Evolutionary conservation across 2,888 invertebrate species (phyloP), one percentile per base, ranked within the genome.

Genomic region (Teinopalpus imperialis): DNA sequence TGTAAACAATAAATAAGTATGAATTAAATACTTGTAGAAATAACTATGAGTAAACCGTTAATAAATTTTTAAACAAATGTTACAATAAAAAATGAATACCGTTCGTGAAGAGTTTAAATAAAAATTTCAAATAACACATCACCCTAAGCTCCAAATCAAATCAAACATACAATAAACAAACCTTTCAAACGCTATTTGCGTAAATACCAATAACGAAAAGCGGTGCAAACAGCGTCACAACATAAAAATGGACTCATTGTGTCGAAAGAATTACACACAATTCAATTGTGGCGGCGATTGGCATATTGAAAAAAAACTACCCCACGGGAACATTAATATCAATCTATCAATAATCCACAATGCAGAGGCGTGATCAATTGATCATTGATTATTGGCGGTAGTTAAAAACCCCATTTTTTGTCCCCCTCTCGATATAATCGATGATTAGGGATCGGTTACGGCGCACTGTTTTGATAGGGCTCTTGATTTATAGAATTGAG

Each of bases 331-430:
- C 74, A 82, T 85, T 80, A 81, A 82, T 83, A 82, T 79, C 83
- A 82, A 86, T 86, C 80, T 83, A 86, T 86, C 87, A 87, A 87
- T 88, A 83, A 72, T 74, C 66, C 67, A 74, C 78, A 78, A 78
- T 79, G 69, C 67, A 61, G 67, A 80, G 87, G 86, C 87, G 88
- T 81, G 87, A 88, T 82, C 76, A 70, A 75, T 74, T 69, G 73
- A 77, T 74, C 85, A 78, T 81, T 79, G 75, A n/a, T n/a, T n/a
- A n/a, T n/a, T n/a, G n/a, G 63, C 74, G 66, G 81, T 81, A 80
- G 74, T 73, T 73, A 76, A 69, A 73, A 74, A 72, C 60, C 63
- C 68, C 71, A 69, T 63, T 66, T 69, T 74, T 71, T 70, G 50
- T 67, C 63, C 64, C 61, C 81, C 78, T 70, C 73, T 71, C 77